Conservation (phyloP, 2,888 invertebrate genomes). For the Synanthedon tipuliformis region DNA sequence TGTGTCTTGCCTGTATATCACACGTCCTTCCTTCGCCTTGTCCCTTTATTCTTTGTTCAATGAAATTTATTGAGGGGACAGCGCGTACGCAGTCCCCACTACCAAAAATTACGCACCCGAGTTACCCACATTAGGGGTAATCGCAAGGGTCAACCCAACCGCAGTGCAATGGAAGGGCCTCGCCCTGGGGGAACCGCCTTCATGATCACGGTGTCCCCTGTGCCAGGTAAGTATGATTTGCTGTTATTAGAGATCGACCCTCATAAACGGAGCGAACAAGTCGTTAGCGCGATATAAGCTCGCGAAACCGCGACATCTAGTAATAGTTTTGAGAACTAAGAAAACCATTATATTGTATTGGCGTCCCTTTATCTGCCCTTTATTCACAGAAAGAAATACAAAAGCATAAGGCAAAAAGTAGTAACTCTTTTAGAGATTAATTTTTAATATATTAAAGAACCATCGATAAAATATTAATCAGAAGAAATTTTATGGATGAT, state of each 20-base stretch:
- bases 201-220: neutral
- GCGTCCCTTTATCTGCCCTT: no score
- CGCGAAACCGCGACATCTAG: neutral
- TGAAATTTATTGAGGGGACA: neutral
- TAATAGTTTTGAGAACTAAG: neutral
- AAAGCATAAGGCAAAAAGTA: no score
- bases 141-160: constrained; percentile 1
- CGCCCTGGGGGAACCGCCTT: constrained; percentile 1
- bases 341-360: no score
- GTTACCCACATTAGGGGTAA: constrained; percentile 1
- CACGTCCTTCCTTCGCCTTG: no score
- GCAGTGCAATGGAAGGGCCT: neutral
- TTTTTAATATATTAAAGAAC: no score
- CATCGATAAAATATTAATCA: no score
- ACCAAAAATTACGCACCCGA: neutral
- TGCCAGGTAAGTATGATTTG: neutral
- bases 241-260: no score
- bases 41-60: no score
- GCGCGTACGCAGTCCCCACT: constrained; percentile 1
- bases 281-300: neutral
- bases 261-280: neutral
- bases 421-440: no score
- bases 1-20: no score
- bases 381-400: no score
- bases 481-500: no score